Conservation (phyloP, 1,140 invertebrate species). For the Drosophila arizonae region DNA sequence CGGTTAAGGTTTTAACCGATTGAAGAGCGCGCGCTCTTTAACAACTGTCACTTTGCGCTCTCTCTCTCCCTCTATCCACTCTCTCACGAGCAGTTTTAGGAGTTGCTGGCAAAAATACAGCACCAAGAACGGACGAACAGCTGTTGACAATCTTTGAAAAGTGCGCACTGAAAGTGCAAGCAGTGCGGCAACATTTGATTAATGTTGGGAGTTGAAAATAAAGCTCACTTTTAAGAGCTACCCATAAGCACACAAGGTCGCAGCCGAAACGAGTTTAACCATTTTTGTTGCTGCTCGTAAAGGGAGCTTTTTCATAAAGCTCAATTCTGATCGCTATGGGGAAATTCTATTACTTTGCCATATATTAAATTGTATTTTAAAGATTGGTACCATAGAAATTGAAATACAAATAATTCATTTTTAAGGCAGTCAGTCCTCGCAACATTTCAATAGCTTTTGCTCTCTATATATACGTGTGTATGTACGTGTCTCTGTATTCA, state of each 20-base stretch:
- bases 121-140: neutral
- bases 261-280: neutral
- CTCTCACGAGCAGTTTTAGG: neutral
- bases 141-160: conserved; percentile 9
- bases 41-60: neutral
- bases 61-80: no score
- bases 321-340: neutral
- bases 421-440: no score
- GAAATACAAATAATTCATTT: no score
- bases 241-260: conserved; percentile 2
- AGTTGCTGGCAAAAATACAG: conserved; percentile 9
- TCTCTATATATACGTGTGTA: neutral
- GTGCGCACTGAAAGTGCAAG: neutral
- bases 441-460: neutral
- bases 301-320: neutral
- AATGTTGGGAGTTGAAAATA: conserved; percentile 1
- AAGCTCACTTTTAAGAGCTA: neutral
- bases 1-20: conserved; percentile 48
- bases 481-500: neutral
- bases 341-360: neutral
- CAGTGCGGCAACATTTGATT: neutral
- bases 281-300: neutral
- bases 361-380: neutral
- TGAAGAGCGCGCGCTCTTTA: conserved; percentile 28
- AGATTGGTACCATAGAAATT: neutral